phyloP scores from a whole-genome alignment of 37 sponge, comb jelly and placozoan species.

The Dysidea cf. avara region DNA sequence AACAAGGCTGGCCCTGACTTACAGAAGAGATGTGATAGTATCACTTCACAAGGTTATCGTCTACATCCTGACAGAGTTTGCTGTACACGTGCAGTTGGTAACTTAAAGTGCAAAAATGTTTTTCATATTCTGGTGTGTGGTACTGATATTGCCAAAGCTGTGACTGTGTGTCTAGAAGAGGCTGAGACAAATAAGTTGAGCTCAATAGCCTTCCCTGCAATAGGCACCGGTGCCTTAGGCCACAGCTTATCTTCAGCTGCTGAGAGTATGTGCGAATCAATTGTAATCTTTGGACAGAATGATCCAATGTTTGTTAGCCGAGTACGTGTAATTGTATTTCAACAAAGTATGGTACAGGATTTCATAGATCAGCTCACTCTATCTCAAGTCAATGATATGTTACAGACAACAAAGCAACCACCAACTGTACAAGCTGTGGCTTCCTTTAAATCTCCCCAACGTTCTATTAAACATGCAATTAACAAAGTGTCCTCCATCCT shows the following conservation, averaged over 20 bases:
- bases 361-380: too few species aligned
- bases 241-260: conserved; percentile 29
- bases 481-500: too few species aligned
- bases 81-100: conserved; percentile 37
- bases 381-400: too few species aligned
- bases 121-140: conserved; percentile 42
- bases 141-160: conserved; percentile 10
- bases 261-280: conserved; percentile 16
- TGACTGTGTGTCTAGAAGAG: conserved; percentile 22
- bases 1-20: conserved; percentile 50
- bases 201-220: conserved; percentile 59
- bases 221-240: conserved; percentile 41
- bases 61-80: conserved; percentile 29
- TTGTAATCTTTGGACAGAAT: conserved; percentile 9
- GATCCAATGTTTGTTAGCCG: not conserved
- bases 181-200: conserved; percentile 13
- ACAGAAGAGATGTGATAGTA: conserved; percentile 29
- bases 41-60: not conserved
- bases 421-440: too few species aligned
- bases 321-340: conserved; percentile 27
- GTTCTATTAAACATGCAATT: too few species aligned
- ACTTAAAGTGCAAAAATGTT: conserved; percentile 32
- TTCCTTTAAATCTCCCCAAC: too few species aligned
- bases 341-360: not conserved
- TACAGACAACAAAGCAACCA: too few species aligned